phyloP scores from a whole-genome alignment of 1,140 invertebrate genomes.

The Diorhabda elongata region DNA sequence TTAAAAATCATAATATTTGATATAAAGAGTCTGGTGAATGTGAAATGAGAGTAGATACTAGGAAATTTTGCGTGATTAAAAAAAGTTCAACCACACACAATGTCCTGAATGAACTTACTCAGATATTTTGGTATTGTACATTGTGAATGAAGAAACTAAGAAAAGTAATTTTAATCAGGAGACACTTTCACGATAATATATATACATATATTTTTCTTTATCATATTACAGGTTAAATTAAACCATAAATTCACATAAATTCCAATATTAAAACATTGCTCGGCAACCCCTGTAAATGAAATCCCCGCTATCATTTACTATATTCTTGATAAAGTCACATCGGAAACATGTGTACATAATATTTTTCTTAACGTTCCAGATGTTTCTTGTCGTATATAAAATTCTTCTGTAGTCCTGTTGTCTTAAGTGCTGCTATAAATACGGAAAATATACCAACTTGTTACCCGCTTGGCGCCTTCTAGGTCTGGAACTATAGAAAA shows the following conservation, averaged over 20 bases:
- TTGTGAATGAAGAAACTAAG: too few relatives aligned
- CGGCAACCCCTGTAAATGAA: neutral
- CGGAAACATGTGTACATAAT: constrained; percentile 16
- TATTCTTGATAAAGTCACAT: constrained; percentile 13
- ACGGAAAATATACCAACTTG: constrained; percentile 8
- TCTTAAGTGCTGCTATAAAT: constrained; percentile 21
- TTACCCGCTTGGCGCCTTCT: constrained; percentile 5
- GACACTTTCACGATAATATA: too few relatives aligned
- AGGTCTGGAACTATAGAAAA: constrained; percentile 4
- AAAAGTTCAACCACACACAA: too few relatives aligned
- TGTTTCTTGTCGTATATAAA: constrained; percentile 16
- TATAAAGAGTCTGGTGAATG: too few relatives aligned
- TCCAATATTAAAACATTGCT: constrained; percentile 2
- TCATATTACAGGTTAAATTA: too few relatives aligned
- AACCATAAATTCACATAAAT: neutral
- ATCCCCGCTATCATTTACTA: neutral
- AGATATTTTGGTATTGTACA: too few relatives aligned
- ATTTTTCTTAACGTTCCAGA: constrained; percentile 13
- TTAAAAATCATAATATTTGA: too few relatives aligned
- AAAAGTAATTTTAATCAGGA: too few relatives aligned
- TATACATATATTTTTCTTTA: too few relatives aligned
- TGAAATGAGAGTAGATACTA: too few relatives aligned
- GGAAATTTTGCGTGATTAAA: too few relatives aligned
- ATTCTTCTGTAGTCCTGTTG: constrained; percentile 16
- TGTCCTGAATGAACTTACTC: too few relatives aligned